phyloP scores from a whole-genome alignment of 2,888 invertebrate species.

The Xestobium rufovillosum region DNA sequence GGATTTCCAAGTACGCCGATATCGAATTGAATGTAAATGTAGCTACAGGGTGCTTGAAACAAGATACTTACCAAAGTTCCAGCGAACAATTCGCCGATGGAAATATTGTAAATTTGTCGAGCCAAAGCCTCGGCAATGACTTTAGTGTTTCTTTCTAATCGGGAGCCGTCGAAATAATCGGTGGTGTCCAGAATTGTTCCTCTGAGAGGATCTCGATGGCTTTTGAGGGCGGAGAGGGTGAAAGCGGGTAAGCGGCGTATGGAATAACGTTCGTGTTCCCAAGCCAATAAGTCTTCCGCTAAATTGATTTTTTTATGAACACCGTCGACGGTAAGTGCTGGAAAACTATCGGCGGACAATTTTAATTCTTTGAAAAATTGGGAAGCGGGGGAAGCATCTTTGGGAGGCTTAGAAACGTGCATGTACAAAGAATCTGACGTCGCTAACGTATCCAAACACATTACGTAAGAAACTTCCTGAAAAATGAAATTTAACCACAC shows the following conservation, averaged over 20 bases:
- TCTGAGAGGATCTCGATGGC: constrained; percentile 55
- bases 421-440: constrained; percentile 62
- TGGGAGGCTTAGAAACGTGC: constrained; percentile 95
- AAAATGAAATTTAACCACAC: constrained; percentile 30
- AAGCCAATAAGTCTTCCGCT: constrained; percentile 82
- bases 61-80: constrained; percentile 62
- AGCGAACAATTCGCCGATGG: constrained; percentile 55
- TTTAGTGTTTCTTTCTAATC: constrained; percentile 60
- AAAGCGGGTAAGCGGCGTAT: constrained; percentile 86
- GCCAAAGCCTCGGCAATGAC: constrained; percentile 78
- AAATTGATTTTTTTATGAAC: constrained; percentile 95
- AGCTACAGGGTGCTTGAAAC: too few relatives aligned
- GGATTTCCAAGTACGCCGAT: too few relatives aligned
- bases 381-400: constrained; percentile 70
- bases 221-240: constrained; percentile 76
- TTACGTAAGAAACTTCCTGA: constrained; percentile 79
- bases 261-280: constrained; percentile 97
- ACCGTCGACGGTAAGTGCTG: constrained; percentile 52
- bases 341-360: constrained; percentile 45
- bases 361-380: constrained; percentile 59
- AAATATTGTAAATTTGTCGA: constrained; percentile 69
- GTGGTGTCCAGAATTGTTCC: constrained; percentile 57
- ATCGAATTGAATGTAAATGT: too few relatives aligned
- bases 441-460: constrained; percentile 81
- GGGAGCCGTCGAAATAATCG: constrained; percentile 49